Percentiles rank a stretch among this genome's conserved stretches.
phyloP scores from a whole-genome alignment of 2,888 invertebrate genomes.

The Griposia aprilina region DNA sequence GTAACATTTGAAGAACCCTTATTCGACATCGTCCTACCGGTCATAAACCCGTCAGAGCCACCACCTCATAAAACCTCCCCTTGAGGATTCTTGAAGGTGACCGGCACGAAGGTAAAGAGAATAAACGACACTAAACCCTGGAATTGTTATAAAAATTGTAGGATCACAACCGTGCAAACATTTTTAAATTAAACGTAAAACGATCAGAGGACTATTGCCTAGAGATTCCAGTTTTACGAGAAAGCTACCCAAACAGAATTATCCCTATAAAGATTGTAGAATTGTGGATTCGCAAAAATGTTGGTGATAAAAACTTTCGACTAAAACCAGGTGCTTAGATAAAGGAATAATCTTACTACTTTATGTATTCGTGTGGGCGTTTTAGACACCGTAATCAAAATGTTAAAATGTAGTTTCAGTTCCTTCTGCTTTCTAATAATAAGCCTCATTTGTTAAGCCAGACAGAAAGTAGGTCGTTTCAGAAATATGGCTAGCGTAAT shows the following conservation, averaged over 20 bases:
- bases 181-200: constrained; percentile 62
- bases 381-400: constrained; percentile 27
- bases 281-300: constrained; percentile 69
- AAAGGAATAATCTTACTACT: constrained; percentile 46
- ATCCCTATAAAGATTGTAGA: constrained; percentile 68
- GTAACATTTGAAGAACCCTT: constrained; percentile 80
- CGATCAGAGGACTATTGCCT: constrained; percentile 62
- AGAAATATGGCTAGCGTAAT: constrained; percentile 2
- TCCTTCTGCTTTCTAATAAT: neutral
- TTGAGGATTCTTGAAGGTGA: constrained; percentile 75
- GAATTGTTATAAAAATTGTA: constrained; percentile 60
- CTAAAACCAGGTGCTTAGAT: constrained; percentile 54
- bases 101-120: constrained; percentile 73
- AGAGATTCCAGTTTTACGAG: constrained; percentile 67
- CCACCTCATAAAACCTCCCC: constrained; percentile 82
- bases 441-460: neutral
- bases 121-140: constrained; percentile 62
- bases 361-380: constrained; percentile 40
- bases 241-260: constrained; percentile 71
- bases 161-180: constrained; percentile 46
- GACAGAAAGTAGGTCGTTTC: neutral
- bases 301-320: constrained; percentile 57
- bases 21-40: constrained; percentile 77
- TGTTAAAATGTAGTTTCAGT: constrained; percentile 2
- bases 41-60: constrained; percentile 84